Base-by-base conservation (phyloP, 2,888 invertebrate species). In the Anagyrus pseudococci region DNA sequence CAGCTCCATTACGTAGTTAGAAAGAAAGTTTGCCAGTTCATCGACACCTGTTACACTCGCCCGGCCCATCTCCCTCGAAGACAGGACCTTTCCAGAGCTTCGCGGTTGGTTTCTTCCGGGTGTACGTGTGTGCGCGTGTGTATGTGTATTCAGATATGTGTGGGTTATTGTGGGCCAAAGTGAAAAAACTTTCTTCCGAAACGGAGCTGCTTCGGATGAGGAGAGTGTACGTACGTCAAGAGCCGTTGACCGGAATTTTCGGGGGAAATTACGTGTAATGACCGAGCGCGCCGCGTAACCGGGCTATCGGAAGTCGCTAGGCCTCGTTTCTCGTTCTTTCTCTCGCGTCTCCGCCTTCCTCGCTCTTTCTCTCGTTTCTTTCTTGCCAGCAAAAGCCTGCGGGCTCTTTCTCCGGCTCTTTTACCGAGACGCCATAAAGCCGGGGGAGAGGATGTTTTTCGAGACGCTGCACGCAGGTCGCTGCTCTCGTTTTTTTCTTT, bases 1-100 rank as follows among this genome's bases (percentile, higher is more conserved):
- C 50, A 29, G 41, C 23, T 40, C 17, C 61, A 64, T 67, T 61
- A 61, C 62, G 63, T 61, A 58, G 64, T 54, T 57, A 59, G 63
- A 64, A 69, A 68, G 69, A 72, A 72, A 72, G 72, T 72, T 71
- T 62, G 67, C 66, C 70, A 67, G 72, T 72, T 72, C 70, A 72
- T 71, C 71, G 72, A 72, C 72, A 72, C 69, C 69, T 70, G 65
- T 64, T 64, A 61, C 61, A 64, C 56, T 50, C 56, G 29, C 56
- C 40, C 56, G 15, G 55, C 49, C 49, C n/a, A 22, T 49, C 59
- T 25, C 22, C 37, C 23, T n/a, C 37, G 13, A 19, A 20, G 33
- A 15, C 33, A 37, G 33, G 33, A 37, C 33, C 33, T 37, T 37
- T 37, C 8, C 33, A 10, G 26, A 10, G 8, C 13, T n/a, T n/a